Evolutionary conservation across 1,140 invertebrate species (phyloP), one percentile per base, ranked within the genome.

Genomic region (Drosophila obscura): DNA sequence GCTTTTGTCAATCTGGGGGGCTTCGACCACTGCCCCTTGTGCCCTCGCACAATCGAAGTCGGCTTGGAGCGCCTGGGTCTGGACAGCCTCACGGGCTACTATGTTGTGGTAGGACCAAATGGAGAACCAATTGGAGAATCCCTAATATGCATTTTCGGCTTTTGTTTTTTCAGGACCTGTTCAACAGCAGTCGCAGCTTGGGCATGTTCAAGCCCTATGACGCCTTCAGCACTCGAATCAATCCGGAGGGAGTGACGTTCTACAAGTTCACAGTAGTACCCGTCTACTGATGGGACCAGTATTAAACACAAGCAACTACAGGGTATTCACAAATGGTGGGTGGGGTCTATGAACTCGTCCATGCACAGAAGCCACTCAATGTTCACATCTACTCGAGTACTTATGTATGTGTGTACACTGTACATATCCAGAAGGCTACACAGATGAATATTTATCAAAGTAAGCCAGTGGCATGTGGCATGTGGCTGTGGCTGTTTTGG

Each of bases 401-500:
- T 35, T n/a, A 35, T 63, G 19, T 19, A 19, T 19, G 19, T 19
- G 2, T 16, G 16, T 16, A 16, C 16, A 45, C 43, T 52, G 15
- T 44, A 55, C 46, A 16, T 28, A 41, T 49, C 55, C 35, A 56
- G n/a, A 48, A 59, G 48, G n/a, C 15, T 19, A 19, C 24, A 22
- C 9, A 49, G 45, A 41, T n/a, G 24, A 9, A 26, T 39, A 57
- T 61, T 41, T 41, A 61, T 61, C 46, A 61, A 43, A 50, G 15
- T 11, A 22, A 60, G n/a, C 8, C 19, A 61, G 9, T 31, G 44
- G 11, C 62, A 43, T 28, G 53, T 49, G 57, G 24, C 22, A 19
- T 6, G 93, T 99, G 46, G 98, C 31, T 28, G 26, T 28, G 26
- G 31, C 46, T 19, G 19, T 19, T 19, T 19, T 19, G 19, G 16